Evolutionary conservation across 2,888 invertebrate species (phyloP), one percentile per base, ranked within the genome.

Genomic region (Agrochola circellaris): DNA sequence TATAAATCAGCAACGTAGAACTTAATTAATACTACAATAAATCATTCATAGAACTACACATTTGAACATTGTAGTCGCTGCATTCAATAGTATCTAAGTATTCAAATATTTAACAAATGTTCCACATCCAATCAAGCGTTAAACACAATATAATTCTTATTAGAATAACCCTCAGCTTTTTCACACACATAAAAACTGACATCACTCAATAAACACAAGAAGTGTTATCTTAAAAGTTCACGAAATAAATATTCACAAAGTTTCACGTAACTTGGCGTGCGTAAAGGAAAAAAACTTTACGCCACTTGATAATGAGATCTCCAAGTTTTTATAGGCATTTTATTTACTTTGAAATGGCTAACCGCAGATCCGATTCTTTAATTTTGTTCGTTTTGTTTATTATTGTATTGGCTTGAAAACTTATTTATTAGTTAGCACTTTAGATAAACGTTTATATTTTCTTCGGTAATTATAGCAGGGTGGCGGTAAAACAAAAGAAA

Each of bases 271-370:
- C 86, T 86, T 77, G 42, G 85, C 75, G 78, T 79, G 79, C 80
- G 83, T 87, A 73, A 82, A 82, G 86, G 73, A 86, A 88, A 89
- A 88, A 83, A 89, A 87, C 77, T 86, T 87, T 68, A 72, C 64
- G 75, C 83, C 79, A 88, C 87, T 88, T 83, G 84, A 88, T 90
- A 88, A 88, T 87, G 90, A 87, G 86, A 87, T 85, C 86, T 83
- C 71, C 71, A 88, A 90, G 84, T 91, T 91, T 90, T 91, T 91
- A 91, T 90, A 85, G 86, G 82, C 87, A 75, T 87, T 90, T 89
- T 88, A 89, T 90, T 89, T 88, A 88, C 88, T 89, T 82, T 73
- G 78, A 86, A 90, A 91, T 83, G 89, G 87, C 87, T 88, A 88
- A 87, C 89, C 82, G 76, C 81, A 81, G 83, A 90, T 85, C 81